Base-by-base conservation (phyloP, 2,113 vertebrate species). In the Trichomycterus rosablanca region DNA sequence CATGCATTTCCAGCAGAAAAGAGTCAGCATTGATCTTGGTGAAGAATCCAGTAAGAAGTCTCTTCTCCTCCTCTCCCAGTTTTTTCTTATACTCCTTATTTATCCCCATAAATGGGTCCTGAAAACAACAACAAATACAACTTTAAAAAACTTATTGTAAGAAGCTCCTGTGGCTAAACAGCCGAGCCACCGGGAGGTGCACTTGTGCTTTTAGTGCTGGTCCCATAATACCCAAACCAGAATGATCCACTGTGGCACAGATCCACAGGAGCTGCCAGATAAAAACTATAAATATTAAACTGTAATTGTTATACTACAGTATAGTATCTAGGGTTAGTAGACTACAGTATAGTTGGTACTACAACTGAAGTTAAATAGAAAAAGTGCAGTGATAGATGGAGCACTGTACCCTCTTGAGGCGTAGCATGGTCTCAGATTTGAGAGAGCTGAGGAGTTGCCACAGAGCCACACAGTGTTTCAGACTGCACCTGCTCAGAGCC, bases 1-100 rank as follows among this genome's bases (percentile, higher is more conserved):
- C 92, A 0, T 97, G 93, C 66, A 97, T 89, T 79, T 97, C 92
- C 72, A 93, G 76, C 43, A 97, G 81, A 75, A 97, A 93, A 26
- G 55, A 22, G 34, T 95, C 90, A n/a, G 91, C 77, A 1, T 81
- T 79, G 3, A 70, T 72, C 59, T 89, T 86, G 1, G 83, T 78
- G 20, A 94, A 87, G 83, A 91, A 97, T 0, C 66, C 30, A 4
- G 69, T 79, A 34, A 98, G 90, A 24, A 84, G 80, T 46, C 71
- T 77, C 5, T 71, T 65, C 0, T 81, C 56, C 1, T 84, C 63
- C 0, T 77, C 72, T 6, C 49, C 66, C 20, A 97, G 83, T 4
- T 64, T 14, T 12, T 6, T 2, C 73, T 87, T 92, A 72, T 93
- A 98, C 3, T 4, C 40, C 16, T 50, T 0, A 3, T 30, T 73